phyloP scores from a whole-genome alignment of 2,113 vertebrate genomes.

The Pionites leucogaster region DNA sequence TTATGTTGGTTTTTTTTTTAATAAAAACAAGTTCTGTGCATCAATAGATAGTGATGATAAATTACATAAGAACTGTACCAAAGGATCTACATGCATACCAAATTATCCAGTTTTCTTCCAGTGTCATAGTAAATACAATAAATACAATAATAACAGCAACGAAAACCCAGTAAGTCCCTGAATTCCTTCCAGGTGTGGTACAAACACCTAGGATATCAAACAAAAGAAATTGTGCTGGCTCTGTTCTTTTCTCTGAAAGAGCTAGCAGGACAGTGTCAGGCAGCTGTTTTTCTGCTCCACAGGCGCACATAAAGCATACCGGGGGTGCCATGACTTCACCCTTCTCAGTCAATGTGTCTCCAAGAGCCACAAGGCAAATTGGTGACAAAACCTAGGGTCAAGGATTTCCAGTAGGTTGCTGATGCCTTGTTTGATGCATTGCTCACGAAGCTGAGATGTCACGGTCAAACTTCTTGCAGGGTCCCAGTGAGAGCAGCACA shows the following conservation, averaged over 20 bases:
- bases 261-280: background rate
- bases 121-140: background rate
- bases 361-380: background rate
- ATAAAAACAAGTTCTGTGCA: background rate
- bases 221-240: background rate
- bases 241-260: background rate
- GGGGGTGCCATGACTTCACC: background rate
- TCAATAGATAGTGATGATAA: background rate
- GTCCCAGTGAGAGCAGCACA: background rate
- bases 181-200: slow-evolving; percentile 23
- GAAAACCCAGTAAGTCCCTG: background rate
- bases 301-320: background rate
- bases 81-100: background rate
- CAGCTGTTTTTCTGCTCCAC: background rate
- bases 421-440: background rate
- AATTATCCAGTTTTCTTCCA: background rate
- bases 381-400: slow-evolving; percentile 20
- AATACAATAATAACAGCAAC: background rate
- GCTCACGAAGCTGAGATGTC: background rate
- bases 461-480: background rate
- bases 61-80: background rate
- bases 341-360: background rate
- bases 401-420: slow-evolving; percentile 2
- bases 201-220: slow-evolving; percentile 15
- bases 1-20: background rate